Evolutionary conservation across 2,797 vertebrate species (phyloP).

Genomic region (Aphelocoma californica): DNA sequence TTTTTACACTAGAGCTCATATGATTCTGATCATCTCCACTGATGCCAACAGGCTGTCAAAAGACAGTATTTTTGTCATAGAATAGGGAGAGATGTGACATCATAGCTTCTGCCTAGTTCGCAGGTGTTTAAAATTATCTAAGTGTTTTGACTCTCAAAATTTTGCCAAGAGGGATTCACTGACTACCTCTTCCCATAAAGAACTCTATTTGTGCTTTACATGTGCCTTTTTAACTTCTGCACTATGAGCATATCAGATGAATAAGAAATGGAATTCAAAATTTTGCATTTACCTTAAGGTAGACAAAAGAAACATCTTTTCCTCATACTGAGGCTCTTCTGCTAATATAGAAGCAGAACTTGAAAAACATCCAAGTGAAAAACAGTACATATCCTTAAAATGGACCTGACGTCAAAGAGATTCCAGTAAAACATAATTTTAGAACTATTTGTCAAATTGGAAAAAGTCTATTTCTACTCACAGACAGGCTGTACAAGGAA

Average conservation of each 20-base stretch:
- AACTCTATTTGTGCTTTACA: not conserved
- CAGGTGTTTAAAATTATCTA: not conserved
- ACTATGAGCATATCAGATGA: not conserved
- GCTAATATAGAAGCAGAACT: not conserved
- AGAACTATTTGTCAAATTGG: not conserved
- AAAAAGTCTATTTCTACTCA: not conserved
- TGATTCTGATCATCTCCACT: not conserved
- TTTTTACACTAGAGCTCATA: conserved; percentile 4
- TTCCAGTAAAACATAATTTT: not conserved
- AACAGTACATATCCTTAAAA: not conserved
- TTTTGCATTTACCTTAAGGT: not conserved
- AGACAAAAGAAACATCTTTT: not conserved
- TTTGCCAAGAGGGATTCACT: not conserved
- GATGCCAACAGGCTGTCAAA: not conserved
- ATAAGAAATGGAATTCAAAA: not conserved
- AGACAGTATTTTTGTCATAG: not conserved
- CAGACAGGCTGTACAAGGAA: not conserved
- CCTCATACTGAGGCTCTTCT: not conserved
- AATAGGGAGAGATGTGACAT: not conserved
- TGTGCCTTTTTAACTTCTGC: not conserved
- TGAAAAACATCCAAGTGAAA: not conserved
- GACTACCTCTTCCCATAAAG: not conserved
- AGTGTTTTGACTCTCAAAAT: not conserved
- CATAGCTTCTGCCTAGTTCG: not conserved
- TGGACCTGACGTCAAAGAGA: not conserved